Evolutionary conservation across 2,888 invertebrate genomes (phyloP).

Genomic region (Rhagonycha fulva): DNA sequence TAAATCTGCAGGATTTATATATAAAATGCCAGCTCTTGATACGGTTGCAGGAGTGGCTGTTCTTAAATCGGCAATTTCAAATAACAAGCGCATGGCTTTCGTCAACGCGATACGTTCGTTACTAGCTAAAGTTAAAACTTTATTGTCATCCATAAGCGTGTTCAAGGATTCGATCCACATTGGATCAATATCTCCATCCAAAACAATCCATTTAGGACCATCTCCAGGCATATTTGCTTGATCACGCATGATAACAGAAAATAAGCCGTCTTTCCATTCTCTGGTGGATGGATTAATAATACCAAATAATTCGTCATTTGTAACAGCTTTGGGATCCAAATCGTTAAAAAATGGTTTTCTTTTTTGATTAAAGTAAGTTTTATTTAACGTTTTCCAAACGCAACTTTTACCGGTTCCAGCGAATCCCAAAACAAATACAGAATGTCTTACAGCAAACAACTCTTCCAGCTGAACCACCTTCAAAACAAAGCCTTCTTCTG

Average conservation of each 20-base stretch:
- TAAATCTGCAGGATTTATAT: slow-evolving; percentile 91
- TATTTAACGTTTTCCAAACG: slow-evolving; percentile 89
- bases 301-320: slow-evolving; percentile 93
- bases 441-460: slow-evolving; percentile 90
- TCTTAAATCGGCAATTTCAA: slow-evolving; percentile 87
- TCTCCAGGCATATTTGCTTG: slow-evolving; percentile 87
- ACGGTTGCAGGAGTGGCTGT: slow-evolving; percentile 96
- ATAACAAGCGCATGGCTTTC: slow-evolving; percentile 86
- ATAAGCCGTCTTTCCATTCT: slow-evolving; percentile 91
- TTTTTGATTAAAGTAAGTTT: slow-evolving; percentile 81
- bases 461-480: slow-evolving; percentile 92
- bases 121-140: slow-evolving; percentile 90
- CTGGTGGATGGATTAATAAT: slow-evolving; percentile 91
- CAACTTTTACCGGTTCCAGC: slow-evolving; percentile 92
- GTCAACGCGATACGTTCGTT: slow-evolving; percentile 93
- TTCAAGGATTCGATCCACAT: slow-evolving; percentile 99
- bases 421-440: slow-evolving; percentile 73
- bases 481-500: slow-evolving; percentile 86
- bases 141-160: slow-evolving; percentile 97
- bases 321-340: slow-evolving; percentile 94
- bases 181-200: slow-evolving; percentile 96
- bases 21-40: slow-evolving; percentile 91
- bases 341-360: slow-evolving; percentile 84
- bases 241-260: slow-evolving; percentile 92
- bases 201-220: slow-evolving; percentile 91